Evolutionary conservation across 2,797 vertebrate species (phyloP), one percentile per base, ranked within the genome.

Genomic region (Craterocephalus amniculus): DNA sequence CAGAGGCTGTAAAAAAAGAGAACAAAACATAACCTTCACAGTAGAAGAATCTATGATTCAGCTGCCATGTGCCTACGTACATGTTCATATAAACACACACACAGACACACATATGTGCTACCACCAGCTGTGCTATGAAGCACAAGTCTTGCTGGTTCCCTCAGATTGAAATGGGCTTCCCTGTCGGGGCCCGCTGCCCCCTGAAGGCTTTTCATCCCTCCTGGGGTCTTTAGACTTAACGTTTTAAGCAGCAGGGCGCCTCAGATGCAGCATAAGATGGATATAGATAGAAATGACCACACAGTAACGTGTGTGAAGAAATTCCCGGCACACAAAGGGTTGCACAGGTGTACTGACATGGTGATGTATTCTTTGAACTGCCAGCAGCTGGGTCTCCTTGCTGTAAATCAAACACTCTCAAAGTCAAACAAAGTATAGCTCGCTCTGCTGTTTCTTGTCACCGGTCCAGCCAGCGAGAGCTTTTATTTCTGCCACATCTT

Each of bases 391-490:
- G 76, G 79, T 85, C 84, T 88, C 86, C 81, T 81, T 76, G 84
- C 87, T 91, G 89, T 90, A 90, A 90, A 91, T 91, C 90, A 92
- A 90, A 91, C 84, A 81, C 83, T 88, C 87, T 89, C 90, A 93
- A 92, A 92, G 92, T 94, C 90, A 93, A 93, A 92, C 87, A 89
- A 92, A 91, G 91, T 92, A 86, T 84, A 92, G 88, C 59, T 85
- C 52, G 67, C 80, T 84, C 87, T 72, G 79, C 83, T 77, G 77
- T 83, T 74, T 70, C 74, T 78, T 93, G 93, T 93, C 91, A 59
- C 54, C 0, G 2, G 38, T 87, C 91, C 93, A 93, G 76, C 75
- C 38, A 8, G 66, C 78, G 80, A 84, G 84, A 80, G 79, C 88
- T 87, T 88, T 87, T 89, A 83, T 89, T 90, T 76, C 86, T 80